Percentiles rank a stretch among this genome's conserved stretches.
Conservation (phyloP, 2,797 vertebrate genomes). For the Pygocentrus nattereri region DNA sequence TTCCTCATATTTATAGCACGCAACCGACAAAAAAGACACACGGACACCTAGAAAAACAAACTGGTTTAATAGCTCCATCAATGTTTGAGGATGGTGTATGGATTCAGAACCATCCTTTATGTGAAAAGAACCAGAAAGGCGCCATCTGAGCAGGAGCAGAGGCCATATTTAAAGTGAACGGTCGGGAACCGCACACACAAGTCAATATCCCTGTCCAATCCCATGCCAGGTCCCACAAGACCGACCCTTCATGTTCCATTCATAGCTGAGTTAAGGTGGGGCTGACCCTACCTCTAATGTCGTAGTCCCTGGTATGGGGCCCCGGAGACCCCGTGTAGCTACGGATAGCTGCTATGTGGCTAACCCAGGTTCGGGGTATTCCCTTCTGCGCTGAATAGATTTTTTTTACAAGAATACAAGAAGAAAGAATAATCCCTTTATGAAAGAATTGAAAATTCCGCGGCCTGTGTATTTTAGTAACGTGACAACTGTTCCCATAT, state of each 20-base stretch:
- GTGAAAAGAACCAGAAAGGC: conserved; percentile 12
- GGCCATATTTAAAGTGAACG: conserved; percentile 60
- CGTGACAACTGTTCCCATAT: conserved; percentile 67
- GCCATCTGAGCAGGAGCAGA: conserved; percentile 42
- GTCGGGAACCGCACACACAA: conserved; percentile 55
- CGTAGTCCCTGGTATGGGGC: conserved; percentile 76
- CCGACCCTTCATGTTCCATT: conserved; percentile 71
- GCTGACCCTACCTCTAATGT: conserved; percentile 76
- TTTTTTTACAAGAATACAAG: conserved; percentile 64
- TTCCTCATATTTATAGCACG: neutral
- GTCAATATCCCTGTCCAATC: conserved; percentile 69
- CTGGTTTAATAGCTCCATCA: conserved; percentile 24
- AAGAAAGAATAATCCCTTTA: conserved; percentile 63
- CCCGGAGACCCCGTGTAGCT: conserved; percentile 80
- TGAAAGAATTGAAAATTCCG: conserved; percentile 71
- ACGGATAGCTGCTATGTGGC: conserved; percentile 62
- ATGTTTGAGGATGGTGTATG: conserved; percentile 5
- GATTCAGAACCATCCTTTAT: conserved; percentile 3
- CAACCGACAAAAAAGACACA: neutral
- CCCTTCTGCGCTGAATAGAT: conserved; percentile 62
- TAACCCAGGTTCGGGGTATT: conserved; percentile 61
- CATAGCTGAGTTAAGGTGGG: conserved; percentile 74
- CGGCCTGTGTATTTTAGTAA: conserved; percentile 68
- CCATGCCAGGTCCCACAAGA: conserved; percentile 63
- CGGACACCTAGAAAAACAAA: conserved; percentile 7